Percentiles rank a stretch among this genome's conserved stretches.
Evolutionary conservation across 1,140 invertebrate genomes (phyloP).

Genomic region (Zophobas atratus): DNA sequence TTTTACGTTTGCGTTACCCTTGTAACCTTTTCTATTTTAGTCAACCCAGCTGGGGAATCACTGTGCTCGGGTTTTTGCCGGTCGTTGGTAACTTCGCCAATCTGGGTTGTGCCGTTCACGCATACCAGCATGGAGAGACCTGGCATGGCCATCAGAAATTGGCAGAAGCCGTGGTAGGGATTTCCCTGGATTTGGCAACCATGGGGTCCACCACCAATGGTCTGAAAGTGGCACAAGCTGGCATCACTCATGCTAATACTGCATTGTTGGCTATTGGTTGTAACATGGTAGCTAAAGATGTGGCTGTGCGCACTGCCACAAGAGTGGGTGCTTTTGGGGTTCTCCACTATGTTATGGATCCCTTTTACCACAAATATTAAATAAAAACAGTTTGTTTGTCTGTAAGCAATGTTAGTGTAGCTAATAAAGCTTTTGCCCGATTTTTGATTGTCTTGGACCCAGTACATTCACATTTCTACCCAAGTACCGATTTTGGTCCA

Average conservation of each 20-base stretch:
- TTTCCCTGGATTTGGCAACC: background rate
- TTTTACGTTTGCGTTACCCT: too few species aligned
- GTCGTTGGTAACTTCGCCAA: constrained; percentile 16
- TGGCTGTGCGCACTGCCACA: background rate
- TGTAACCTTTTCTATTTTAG: background rate
- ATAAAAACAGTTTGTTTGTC: too few species aligned
- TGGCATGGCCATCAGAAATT: constrained; percentile 10
- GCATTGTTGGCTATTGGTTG: background rate
- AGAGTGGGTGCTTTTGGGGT: background rate
- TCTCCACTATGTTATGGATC: background rate
- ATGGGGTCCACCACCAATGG: background rate
- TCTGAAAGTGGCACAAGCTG: background rate
- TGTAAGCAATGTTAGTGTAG: too few species aligned
- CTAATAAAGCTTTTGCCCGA: too few species aligned
- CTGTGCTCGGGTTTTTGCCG: constrained; percentile 5
- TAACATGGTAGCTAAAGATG: background rate
- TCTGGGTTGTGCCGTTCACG: constrained; percentile 8
- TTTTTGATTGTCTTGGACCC: too few species aligned
- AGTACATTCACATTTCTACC: too few species aligned
- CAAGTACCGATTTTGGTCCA: too few species aligned
- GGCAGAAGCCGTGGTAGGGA: background rate
- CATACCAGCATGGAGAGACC: background rate
- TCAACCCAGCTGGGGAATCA: constrained; percentile 8
- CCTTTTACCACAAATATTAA: background rate
- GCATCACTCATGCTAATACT: background rate